Conservation (phyloP, 2,113 vertebrate genomes). For the Boulengerochromis microlepis region DNA sequence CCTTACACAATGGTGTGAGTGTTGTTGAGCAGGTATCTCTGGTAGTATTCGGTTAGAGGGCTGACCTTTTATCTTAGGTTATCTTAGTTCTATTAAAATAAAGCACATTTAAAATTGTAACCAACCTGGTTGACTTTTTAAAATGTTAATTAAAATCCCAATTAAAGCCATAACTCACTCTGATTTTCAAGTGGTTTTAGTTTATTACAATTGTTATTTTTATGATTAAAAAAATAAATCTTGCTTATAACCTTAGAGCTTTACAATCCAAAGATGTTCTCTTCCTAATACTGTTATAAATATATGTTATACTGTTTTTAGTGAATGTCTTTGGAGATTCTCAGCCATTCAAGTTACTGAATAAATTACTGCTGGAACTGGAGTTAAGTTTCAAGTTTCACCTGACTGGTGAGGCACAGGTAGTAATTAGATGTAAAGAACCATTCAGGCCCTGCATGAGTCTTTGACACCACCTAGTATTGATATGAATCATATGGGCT, state of each 20-base stretch:
- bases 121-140: neutral
- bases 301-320: neutral
- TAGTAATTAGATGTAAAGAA: neutral
- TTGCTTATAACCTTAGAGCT: neutral
- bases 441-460: too few relatives aligned
- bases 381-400: neutral
- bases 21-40: neutral
- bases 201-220: neutral
- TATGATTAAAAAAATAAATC: neutral
- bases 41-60: neutral
- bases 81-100: neutral
- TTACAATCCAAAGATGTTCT: neutral
- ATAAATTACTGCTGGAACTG: too few relatives aligned
- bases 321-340: neutral
- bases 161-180: neutral
- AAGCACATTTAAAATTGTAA: neutral
- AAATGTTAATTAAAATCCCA: neutral
- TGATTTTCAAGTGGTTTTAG: neutral
- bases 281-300: neutral
- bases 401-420: neutral
- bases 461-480: too few relatives aligned
- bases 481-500: too few relatives aligned
- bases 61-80: neutral
- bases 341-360: neutral
- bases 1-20: neutral